Base-by-base conservation (phyloP, 2,888 invertebrate genomes). In the Andrena hattorfiana region DNA sequence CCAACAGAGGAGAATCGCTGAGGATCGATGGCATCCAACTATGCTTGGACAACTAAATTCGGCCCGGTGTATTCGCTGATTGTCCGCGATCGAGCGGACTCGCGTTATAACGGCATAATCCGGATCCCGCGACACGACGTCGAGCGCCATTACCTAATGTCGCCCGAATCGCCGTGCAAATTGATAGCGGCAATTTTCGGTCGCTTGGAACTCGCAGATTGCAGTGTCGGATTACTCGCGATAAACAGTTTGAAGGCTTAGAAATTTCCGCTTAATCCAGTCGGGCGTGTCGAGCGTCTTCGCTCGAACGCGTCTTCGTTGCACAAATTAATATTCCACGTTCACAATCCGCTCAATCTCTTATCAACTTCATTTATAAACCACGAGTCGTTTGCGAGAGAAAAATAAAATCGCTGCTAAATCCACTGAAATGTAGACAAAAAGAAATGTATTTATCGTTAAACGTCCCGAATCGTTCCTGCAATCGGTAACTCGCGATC, bases 181-280 rank as follows among this genome's bases (percentile, higher is more conserved):
- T 85, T 76, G 84, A 82, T 82, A 73, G 73, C 67, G 72, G 71
- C 60, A 74, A 74, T 83, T 80, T 75, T 83, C 74, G 73, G 59
- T 42, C 64, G 76, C 49, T 60, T 62, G 68, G 42, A 67, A 77
- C 68, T 68, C 48, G 73, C 74, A 49, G 82, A 79, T 77, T 71
- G 70, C 73, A 51, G 77, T 59, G 35, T 83, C 67, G 68, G 71
- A 84, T 84, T 75, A 77, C 67, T 51, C 49, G 51, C 70, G 83
- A 85, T 85, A 80, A 83, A 83, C 85, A 69, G 71, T 60, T 77
- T 60, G 42, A 48, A 51, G 69, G 56, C 26, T 76, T 30, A 63
- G 59, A 60, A 67, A 82, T 82, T 75, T 63, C 70, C 69, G 32
- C 56, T 23, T 16, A 60, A 35, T 32, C 16, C 30, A 20, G 32